A percentile compares a stretch with the other conserved stretches of the same genome.
Evolutionary conservation across 2,888 invertebrate species (phyloP).

Genomic region (Heliconius erato): DNA sequence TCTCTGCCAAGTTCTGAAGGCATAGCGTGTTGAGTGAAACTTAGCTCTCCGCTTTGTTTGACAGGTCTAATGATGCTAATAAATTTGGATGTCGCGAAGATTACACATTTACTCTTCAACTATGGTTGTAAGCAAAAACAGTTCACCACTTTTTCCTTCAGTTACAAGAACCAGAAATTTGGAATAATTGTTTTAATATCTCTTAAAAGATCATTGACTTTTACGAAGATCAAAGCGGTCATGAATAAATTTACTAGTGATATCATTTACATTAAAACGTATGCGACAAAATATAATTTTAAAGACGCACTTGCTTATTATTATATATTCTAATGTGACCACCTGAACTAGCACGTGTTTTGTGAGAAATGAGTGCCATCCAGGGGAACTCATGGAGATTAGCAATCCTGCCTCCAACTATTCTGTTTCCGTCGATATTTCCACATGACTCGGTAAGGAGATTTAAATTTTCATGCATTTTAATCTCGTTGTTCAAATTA

Average conservation of each 20-base stretch:
- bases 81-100: too few species aligned
- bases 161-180: not conserved
- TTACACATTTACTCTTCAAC: too few species aligned
- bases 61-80: too few species aligned
- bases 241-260: not conserved
- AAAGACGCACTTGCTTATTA: not conserved
- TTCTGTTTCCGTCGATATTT: slow-evolving; percentile 70
- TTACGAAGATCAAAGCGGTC: not conserved
- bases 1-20: too few species aligned
- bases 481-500: slow-evolving; percentile 54
- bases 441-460: slow-evolving; percentile 77
- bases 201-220: not conserved
- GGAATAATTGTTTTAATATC: too few species aligned
- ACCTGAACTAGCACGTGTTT: slow-evolving; percentile 51
- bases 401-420: slow-evolving; percentile 84
- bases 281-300: not conserved
- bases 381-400: slow-evolving; percentile 87
- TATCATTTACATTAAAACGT: not conserved
- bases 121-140: not conserved
- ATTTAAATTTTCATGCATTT: slow-evolving; percentile 55
- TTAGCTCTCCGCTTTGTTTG: too few species aligned
- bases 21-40: too few species aligned
- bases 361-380: slow-evolving; percentile 87
- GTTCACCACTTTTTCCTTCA: not conserved
- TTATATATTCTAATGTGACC: not conserved